Evolutionary conservation across 1,140 invertebrate genomes (phyloP).

Genomic region (Phymastichus coffea): DNA sequence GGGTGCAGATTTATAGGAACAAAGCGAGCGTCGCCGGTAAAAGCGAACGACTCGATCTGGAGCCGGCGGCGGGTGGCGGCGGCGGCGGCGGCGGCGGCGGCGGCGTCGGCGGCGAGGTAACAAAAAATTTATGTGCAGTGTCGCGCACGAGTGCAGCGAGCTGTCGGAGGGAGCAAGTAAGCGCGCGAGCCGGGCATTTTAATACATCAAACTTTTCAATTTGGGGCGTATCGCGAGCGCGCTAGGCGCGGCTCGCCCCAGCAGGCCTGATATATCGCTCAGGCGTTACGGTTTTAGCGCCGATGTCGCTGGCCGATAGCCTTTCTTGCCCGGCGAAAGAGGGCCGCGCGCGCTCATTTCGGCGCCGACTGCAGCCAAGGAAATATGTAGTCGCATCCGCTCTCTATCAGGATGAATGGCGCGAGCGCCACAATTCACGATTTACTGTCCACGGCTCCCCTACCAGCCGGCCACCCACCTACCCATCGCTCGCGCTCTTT

Average conservation of each 20-base stretch:
- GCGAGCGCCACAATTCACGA: conserved; percentile 40
- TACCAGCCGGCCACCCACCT: background rate
- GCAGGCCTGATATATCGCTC: conserved; percentile 42
- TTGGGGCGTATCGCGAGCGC: conserved; percentile 29
- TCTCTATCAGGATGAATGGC: conserved; percentile 41
- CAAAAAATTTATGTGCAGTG: too few relatives aligned
- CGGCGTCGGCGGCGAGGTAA: background rate
- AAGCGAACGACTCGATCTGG: too few relatives aligned
- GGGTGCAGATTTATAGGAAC: too few relatives aligned
- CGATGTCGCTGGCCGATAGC: background rate
- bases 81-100: background rate
- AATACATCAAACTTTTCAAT: conserved; percentile 49
- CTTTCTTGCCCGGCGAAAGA: background rate
- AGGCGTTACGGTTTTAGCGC: conserved; percentile 29
- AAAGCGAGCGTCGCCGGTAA: too few relatives aligned
- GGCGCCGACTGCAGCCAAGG: conserved; percentile 39
- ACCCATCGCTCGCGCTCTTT: background rate
- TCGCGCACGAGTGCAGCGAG: too few relatives aligned
- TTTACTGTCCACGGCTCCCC: conserved; percentile 36
- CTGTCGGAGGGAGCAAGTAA: background rate
- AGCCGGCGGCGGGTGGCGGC: too few relatives aligned
- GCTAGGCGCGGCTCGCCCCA: too few relatives aligned
- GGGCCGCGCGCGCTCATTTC: conserved; percentile 38
- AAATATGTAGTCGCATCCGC: conserved; percentile 45
- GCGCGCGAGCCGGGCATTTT: conserved; percentile 31